phyloP scores from a whole-genome alignment of 2,113 vertebrate genomes.

The Burhinus bistriatus region DNA sequence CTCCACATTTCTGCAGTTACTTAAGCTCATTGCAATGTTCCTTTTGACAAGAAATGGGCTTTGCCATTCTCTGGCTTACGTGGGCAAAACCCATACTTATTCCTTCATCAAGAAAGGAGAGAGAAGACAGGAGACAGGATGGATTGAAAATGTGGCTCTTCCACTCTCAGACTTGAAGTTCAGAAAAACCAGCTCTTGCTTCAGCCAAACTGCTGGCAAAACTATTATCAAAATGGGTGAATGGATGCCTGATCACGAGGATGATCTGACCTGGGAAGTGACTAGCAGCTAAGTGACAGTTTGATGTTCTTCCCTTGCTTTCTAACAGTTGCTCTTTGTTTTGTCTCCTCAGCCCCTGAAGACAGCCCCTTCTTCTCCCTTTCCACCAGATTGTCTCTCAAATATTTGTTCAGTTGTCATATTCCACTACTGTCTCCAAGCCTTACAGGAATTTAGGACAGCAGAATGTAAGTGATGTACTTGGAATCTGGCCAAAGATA shows the following conservation, averaged over 20 bases:
- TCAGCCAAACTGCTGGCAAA: not conserved
- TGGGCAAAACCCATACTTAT: not conserved
- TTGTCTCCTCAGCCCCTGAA: not conserved
- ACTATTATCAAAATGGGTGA: not conserved
- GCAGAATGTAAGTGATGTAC: not conserved
- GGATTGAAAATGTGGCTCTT: not conserved
- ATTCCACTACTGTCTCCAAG: not conserved
- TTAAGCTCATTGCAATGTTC: not conserved
- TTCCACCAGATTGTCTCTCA: not conserved
- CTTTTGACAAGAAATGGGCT: not conserved
- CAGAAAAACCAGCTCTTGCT: not conserved
- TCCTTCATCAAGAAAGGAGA: not conserved
- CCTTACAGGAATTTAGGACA: not conserved
- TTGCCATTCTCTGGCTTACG: not conserved
- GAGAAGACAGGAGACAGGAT: not conserved
- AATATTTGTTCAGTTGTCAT: constrained; percentile 30
- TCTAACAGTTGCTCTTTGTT: not conserved
- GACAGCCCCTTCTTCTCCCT: not conserved
- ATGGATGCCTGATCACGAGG: not conserved
- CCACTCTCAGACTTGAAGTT: not conserved
- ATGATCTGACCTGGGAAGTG: not conserved
- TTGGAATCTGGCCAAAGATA: constrained; percentile 4
- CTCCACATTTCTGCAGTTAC: not conserved
- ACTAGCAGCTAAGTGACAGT: not conserved
- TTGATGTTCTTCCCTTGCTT: not conserved